Base-by-base conservation (phyloP, 1,140 invertebrate genomes). In the Doryteuthis pealeii region DNA sequence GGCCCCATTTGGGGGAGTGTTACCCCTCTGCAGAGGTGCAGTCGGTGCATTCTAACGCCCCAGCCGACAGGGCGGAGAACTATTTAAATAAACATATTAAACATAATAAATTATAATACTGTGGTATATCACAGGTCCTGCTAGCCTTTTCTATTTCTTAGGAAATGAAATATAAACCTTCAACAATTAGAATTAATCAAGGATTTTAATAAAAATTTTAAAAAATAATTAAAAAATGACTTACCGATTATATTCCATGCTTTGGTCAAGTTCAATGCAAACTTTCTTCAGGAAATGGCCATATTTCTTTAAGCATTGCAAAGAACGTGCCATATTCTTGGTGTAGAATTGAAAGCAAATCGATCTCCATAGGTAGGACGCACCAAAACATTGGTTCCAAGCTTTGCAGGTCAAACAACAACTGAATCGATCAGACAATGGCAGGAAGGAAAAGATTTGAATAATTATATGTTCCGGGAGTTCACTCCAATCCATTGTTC, bases 391-490 rank as follows among this genome's bases (percentile, higher is more conserved):
- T 6, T 76, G 30, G 33, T 76, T 43, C 80, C 80, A 81, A 1
- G 65, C 33, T 68, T 67, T 73, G 43, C 78, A 79, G 4, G 73
- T 72, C 58, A 75, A 69, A 6, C 78, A 76, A 22, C 76, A 76
- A 49, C 75, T 49, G 72, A 77, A 77, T 26, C 74, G 72, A 33
- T 77, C 78, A 40, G 31, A n/a, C 15, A 75, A 30, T 22, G 65
- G 43, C 22, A 81, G 74, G 69, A 73, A 74, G 6, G 80, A 79
- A 67, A 81, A 75, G 26, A 79, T 74, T 15, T 78, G 54, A 6
- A 79, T 76, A 18, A 76, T 49, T n/a, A 81, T 72, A 67, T 81
- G 74, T 65, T 73, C 71, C 1, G 79, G 79, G 18, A 80, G 58
- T 31, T 58, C 35, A 58, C n/a, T 43, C 79, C 79, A 80, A n/a